Evolutionary conservation across 2,797 vertebrate genomes (phyloP), one percentile per base, ranked within the genome.

Genomic region (Coregonus sp.): DNA sequence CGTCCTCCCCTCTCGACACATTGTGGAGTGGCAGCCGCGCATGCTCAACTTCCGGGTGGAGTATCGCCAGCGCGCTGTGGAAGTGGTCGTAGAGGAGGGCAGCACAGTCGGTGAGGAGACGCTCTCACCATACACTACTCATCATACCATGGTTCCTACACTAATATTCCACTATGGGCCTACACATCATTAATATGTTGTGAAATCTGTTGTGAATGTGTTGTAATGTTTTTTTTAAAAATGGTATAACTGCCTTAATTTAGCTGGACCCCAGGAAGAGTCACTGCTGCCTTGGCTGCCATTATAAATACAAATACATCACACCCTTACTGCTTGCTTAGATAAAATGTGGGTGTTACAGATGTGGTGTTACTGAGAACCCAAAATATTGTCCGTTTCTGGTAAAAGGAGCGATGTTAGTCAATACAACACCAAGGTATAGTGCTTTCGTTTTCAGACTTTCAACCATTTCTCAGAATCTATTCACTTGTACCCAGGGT

Each of bases 11-110:
- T 92, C 96, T 66, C 95, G 97, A 91, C 97, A 96, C 89, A 96
- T 99, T 78, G 93, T 99, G 87, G 98, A 99, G 91, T 95, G 96
- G 31, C 97, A 98, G 29, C 94, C 98, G 35, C 95, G 98, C 63
- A 97, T 99, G 97, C 94, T 99, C 72, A 96, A 97, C 93, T 99
- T 99, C 93, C 95, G 91, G 78, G 97, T 99, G 88, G 98, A 99
- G 87, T 99, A 99, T 93, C 95, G 98, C 89, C 97, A 99, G 89
- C 96, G 96, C 85, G 93, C 94, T 56, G 94, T 98, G 86, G 97
- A 99, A 84, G 95, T 99, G 87, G 97, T 99, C 81, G 92, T 99
- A 82, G 98, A 99, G 92, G 98, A 99, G 86, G 95, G 93, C 91
- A 96, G 96, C 90, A 92, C 96, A 91, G 97, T 99, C n/a, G 98